Evolutionary conservation across 92 coral and sea anemone species (phyloP), one percentile per base, ranked within the genome.

Genomic region (Epizoanthus stellaris): DNA sequence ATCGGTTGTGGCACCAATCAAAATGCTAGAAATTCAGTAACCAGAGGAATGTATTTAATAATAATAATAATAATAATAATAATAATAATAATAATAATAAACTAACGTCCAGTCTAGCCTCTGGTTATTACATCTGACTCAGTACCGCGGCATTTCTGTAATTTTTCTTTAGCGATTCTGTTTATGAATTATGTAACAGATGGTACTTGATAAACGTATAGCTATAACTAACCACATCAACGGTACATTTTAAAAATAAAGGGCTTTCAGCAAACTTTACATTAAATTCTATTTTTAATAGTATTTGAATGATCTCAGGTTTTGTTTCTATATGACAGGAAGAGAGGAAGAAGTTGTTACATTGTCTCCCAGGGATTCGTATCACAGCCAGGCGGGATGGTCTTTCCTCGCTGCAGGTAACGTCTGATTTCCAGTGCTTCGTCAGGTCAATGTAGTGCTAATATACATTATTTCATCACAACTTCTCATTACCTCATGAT

Each of bases 361-460:
- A 23, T 79, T 95, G 69, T 74, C 86, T 79, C 92, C 98, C 45
- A 86, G 98, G 39, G 92, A 92, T 57, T 95, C 95, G 56, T 94
- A 90, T 80, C 84, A 59, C 17, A 95, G 98, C 77, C 95, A 93
- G 47, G 79, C 60, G n/a, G 98, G 98, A 59, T 95, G 95, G 94
- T 86, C 94, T 9, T 92, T 95, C 76, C 82, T 95, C 52, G 95
- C 98, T 39, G 95, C 98, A 77, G 98, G 98, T 95, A 54, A 85
- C 13, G 14, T 39, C 23, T 23, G 11, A 67, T 7, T 23, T 57
- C 42, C 16, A 77, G 63, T 52, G 61, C 53, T 42, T 30, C 40
- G 43, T 10, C 25, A 80, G 10, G n/a, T 42, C 38, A n/a, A 42
- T 45, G 9, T 45, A 6, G 17, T 58, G 16, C 36, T 9, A 17